Conservation (phyloP, 1,140 invertebrate species). For the Scylla paramamosain region DNA sequence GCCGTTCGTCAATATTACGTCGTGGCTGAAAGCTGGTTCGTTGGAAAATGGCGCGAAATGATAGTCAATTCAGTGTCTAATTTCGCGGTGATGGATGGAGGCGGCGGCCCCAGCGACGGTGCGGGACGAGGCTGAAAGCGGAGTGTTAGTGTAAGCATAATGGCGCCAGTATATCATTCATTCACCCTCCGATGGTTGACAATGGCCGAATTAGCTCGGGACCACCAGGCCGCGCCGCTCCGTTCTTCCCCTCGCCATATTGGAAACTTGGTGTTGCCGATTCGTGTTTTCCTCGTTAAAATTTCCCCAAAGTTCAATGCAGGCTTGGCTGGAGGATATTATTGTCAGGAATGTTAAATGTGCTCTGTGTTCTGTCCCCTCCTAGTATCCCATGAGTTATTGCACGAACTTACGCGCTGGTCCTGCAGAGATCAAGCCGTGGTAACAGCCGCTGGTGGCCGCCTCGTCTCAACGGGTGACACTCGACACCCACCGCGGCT, state of each 20-base stretch:
- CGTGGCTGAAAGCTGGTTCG: conserved; percentile 48
- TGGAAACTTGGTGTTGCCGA: conserved; percentile 49
- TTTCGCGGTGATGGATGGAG: conserved; percentile 68
- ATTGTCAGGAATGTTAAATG: background rate
- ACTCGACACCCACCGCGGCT: background rate
- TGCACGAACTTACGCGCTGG: too few species aligned
- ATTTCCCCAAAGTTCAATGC: background rate
- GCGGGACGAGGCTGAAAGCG: conserved; percentile 36
- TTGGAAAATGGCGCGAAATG: conserved; percentile 72
- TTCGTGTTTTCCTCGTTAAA: background rate
- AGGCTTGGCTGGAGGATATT: background rate
- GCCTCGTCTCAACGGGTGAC: background rate
- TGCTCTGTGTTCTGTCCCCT: background rate
- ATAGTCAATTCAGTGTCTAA: conserved; percentile 71
- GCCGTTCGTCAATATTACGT: conserved; percentile 69
- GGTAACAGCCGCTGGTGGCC: background rate
- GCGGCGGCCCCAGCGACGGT: conserved; percentile 42
- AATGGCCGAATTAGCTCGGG: conserved; percentile 72
- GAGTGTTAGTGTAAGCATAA: conserved; percentile 73
- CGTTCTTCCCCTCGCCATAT: background rate
- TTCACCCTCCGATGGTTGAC: conserved; percentile 75
- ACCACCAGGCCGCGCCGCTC: background rate
- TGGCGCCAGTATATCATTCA: conserved; percentile 74
- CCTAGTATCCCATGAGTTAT: too few species aligned
- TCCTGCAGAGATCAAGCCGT: too few species aligned